Percentiles rank a stretch among this genome's conserved stretches.
Evolutionary conservation across 2,797 vertebrate genomes (phyloP).

Genomic region (Pseudomugil gertrudae): DNA sequence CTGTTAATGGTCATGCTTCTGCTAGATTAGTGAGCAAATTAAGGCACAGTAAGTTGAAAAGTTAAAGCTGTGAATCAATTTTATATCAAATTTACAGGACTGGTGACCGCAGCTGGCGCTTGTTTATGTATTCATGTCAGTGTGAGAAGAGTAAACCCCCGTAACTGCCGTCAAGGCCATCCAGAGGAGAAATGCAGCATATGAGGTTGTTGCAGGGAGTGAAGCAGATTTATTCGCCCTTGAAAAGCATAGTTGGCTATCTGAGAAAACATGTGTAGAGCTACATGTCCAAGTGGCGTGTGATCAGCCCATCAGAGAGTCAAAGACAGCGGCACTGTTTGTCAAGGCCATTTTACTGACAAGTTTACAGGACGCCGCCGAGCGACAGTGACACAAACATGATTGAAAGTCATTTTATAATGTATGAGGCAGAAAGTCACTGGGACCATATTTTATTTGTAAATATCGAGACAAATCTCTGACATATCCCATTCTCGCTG

Average conservation of each 20-base stretch:
- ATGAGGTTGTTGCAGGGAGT: constrained; percentile 25
- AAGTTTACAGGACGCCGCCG: constrained; percentile 64
- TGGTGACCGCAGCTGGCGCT: constrained; percentile 65
- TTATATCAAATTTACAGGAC: constrained; percentile 75
- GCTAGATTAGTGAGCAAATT: constrained; percentile 41
- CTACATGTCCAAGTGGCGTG: constrained; percentile 56
- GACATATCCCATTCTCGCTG: constrained; percentile 29
- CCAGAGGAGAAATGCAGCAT: constrained; percentile 40
- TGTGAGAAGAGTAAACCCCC: constrained; percentile 43
- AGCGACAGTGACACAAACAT: constrained; percentile 61
- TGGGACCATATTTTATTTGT: constrained; percentile 51
- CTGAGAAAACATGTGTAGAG: constrained; percentile 62
- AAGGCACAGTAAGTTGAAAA: constrained; percentile 36
- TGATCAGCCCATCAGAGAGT: constrained; percentile 65
- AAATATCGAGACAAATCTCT: constrained; percentile 50
- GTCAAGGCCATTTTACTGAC: constrained; percentile 68
- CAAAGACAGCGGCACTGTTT: constrained; percentile 48
- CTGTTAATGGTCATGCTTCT: constrained; percentile 58
- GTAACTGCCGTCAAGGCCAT: constrained; percentile 64
- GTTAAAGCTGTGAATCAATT: constrained; percentile 70
- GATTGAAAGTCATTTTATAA: constrained; percentile 69
- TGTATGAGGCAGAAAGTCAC: constrained; percentile 63
- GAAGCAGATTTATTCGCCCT: constrained; percentile 65
- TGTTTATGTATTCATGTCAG: constrained; percentile 71
- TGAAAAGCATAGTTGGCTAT: constrained; percentile 70